These are phyloP conservation scores for Sphaerophoria taeniata DNA, from an alignment of 2,888 invertebrate species.

Conservation along the genomic window DNA sequence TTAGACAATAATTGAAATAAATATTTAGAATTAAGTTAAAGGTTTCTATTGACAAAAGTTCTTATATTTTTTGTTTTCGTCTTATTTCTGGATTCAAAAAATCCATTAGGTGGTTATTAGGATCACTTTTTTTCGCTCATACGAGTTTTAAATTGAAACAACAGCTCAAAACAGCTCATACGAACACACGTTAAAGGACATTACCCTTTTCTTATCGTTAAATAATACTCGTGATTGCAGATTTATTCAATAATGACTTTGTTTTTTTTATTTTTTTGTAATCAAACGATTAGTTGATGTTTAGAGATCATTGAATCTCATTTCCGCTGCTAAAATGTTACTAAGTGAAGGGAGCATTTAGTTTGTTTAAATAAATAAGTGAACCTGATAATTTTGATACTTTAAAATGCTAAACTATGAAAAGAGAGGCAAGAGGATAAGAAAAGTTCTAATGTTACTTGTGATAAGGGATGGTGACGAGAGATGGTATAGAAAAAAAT, in stretches of 20 bases:
- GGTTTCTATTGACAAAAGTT: not conserved
- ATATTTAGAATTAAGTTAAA: no score
- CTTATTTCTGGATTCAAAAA: no score
- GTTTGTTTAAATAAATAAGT: not conserved
- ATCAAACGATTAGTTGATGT: constrained; percentile 11
- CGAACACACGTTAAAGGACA: constrained; percentile 4
- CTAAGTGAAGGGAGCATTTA: not conserved
- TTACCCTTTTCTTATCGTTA: constrained; percentile 22
- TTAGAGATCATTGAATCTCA: constrained; percentile 23
- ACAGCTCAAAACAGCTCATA: not conserved
- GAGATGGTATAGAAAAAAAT: no score
- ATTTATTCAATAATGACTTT: not conserved
- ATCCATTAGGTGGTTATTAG: not conserved
- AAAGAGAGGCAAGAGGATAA: no score
- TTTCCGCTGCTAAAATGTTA: constrained; percentile 16
- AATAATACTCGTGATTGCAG: constrained; percentile 8
- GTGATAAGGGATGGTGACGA: no score
- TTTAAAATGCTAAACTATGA: not conserved
- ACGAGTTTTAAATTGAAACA: constrained; percentile 1
- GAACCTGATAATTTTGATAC: not conserved
- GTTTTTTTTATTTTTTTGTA: not conserved
- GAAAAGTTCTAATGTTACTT: no score
- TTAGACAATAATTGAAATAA: not conserved
- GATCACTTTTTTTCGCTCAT: not conserved
- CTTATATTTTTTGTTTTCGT: not conserved